Conservation (phyloP, 2,888 invertebrate genomes). For the Julus scandinavius region DNA sequence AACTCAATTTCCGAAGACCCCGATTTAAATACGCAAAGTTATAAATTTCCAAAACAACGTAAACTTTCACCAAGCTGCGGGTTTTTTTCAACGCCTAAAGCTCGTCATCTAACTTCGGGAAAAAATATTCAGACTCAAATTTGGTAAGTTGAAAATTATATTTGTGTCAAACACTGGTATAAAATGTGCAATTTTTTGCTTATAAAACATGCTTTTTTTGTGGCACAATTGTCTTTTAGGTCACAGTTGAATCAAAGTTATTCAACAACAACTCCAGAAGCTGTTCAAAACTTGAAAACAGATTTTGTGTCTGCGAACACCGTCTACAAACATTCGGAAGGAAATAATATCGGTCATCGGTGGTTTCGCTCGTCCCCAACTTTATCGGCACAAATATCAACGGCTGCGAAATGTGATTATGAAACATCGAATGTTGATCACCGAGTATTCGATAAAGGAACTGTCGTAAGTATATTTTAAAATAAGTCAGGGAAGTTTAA, state of each 20-base stretch:
- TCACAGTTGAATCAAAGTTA: not conserved
- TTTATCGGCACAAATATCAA: not conserved
- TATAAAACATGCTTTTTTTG: not conserved
- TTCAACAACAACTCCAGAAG: not conserved
- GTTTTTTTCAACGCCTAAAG: not conserved
- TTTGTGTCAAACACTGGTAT: no score
- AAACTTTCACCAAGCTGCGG: not conserved
- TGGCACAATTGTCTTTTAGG: not conserved
- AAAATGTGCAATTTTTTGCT: not conserved
- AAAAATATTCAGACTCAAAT: not conserved
- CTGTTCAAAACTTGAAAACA: not conserved
- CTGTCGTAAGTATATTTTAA: not conserved
- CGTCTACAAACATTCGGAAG: not conserved
- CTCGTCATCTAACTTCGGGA: not conserved
- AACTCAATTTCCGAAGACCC: not conserved
- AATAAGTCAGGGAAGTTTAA: no score
- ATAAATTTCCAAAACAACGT: not conserved
- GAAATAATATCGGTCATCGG: not conserved
- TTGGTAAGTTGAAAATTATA: not conserved
- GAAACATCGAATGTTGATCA: not conserved
- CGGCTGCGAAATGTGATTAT: not conserved
- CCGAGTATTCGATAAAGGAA: not conserved
- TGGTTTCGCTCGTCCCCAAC: not conserved
- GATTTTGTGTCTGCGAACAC: not conserved
- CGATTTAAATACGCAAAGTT: not conserved